Base-by-base conservation (phyloP, 2,888 invertebrate species). In the Yponomeuta sedellus region DNA sequence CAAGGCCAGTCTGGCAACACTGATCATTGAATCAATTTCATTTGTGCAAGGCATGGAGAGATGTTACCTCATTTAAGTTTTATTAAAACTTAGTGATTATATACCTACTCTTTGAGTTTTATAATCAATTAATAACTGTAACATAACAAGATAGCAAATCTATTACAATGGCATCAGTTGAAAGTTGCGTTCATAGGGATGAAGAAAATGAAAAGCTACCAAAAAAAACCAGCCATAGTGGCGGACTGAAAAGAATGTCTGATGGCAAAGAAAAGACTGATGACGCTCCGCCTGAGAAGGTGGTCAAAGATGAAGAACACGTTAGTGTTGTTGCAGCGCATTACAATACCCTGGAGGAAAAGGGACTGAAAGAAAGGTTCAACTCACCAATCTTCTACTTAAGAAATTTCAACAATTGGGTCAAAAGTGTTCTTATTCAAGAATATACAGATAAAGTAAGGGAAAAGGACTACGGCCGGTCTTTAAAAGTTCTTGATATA, bases 401-500 rank as follows among this genome's bases (percentile, higher is more conserved):
- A 91, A 93, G 99, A 72, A 99, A 99, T 86, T 98, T 99, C 80
- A 99, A 99, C 84, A 99, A 99, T 84, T 99, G 99, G 99, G 95
- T 98, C 16, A 99, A 99, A 90, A 97, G 97, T 83, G 96, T 97
- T 92, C 92, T 98, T 0, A 99, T 99, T 74, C 95, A 96, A 93
- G 94, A 96, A 86, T 95, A 95, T 84, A 88, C 94, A 75, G 93
- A 89, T 70, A 94, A 93, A 82, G 92, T 94, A 62, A 94, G 93
- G 75, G 92, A 93, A 71, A 94, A 93, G 74, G 93, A 93, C 70
- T 92, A 94, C 70, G 94, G 95, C n/a, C 92, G 93, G 66, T 92
- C 94, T 0, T 74, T 96, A 40, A 92, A 93, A 68, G 97, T 98
- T 0, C 88, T 99, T 66, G 99, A 99, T 82, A 94, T 99, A 92